A percentile compares a stretch with the other conserved stretches of the same genome.
These are phyloP conservation scores for Corythornis leucogaster DNA, from an alignment of 2,797 vertebrate species.

Conservation along the genomic window DNA sequence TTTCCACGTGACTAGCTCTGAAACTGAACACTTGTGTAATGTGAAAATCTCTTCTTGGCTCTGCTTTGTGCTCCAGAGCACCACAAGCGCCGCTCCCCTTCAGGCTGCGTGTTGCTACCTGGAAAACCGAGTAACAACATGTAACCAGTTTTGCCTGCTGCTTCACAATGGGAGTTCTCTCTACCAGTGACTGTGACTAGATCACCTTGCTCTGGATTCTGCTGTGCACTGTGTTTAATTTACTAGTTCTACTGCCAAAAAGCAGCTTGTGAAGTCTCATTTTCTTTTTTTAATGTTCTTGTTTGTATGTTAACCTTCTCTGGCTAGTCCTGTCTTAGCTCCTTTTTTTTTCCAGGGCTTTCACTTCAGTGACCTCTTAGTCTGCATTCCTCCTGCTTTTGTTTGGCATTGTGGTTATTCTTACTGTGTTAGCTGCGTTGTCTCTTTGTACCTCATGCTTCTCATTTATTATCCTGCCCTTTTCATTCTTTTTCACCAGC, in stretches of 20 bases:
- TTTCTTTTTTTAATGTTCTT: neutral
- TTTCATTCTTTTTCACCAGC: neutral
- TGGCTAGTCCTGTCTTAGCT: neutral
- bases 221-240: neutral
- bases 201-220: neutral
- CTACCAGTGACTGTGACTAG: accelerated
- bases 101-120: neutral
- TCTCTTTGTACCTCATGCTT: neutral
- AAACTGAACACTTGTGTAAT: neutral
- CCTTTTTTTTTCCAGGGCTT: neutral
- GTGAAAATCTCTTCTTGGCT: neutral
- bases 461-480: neutral
- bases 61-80: neutral
- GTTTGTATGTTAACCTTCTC: neutral
- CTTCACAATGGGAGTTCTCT: neutral
- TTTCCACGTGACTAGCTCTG: neutral
- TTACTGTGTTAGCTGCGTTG: neutral
- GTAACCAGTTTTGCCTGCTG: neutral
- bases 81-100: neutral
- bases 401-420: neutral
- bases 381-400: neutral
- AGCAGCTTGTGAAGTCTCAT: neutral
- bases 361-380: neutral
- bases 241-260: neutral
- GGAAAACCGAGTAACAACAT: neutral